Evolutionary conservation across 2,888 invertebrate species (phyloP).

Genomic region (Coecobrya sp.): DNA sequence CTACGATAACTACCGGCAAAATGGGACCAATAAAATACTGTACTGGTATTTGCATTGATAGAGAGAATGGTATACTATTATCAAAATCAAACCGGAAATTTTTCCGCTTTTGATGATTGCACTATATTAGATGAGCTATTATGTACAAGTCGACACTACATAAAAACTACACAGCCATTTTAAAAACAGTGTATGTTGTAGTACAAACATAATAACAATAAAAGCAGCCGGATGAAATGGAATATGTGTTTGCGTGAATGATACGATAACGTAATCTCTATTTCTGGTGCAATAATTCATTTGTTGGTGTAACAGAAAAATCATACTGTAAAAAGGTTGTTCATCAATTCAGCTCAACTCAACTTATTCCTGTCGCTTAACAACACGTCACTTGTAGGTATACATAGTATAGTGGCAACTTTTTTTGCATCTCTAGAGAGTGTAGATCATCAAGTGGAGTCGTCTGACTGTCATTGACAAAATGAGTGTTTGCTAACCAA

Average conservation of each 20-base stretch:
- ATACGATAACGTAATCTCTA: constrained; percentile 72
- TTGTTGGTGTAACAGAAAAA: not conserved
- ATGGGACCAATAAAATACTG: not conserved
- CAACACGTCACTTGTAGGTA: constrained; percentile 6
- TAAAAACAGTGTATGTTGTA: not conserved
- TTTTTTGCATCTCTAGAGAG: not conserved
- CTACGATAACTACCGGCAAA: constrained; percentile 7
- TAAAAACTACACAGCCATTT: not conserved
- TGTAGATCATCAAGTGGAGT: not conserved
- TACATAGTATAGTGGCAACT: not conserved
- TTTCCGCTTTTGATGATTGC: constrained; percentile 42
- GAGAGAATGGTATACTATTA: not conserved
- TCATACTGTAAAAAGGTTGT: not conserved
- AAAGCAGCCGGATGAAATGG: constrained; percentile 30
- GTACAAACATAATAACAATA: not conserved
- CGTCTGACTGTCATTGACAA: constrained; percentile 3
- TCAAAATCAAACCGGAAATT: constrained; percentile 51
- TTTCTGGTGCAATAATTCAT: constrained; percentile 59
- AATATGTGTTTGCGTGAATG: not conserved
- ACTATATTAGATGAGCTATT: not conserved
- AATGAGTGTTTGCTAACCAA: constrained; percentile 1
- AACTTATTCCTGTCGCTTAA: not conserved
- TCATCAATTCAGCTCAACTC: not conserved
- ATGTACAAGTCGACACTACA: not conserved
- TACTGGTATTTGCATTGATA: too few species aligned